Base-by-base conservation (phyloP, 2,888 invertebrate species). In the Lissocephala sabroskyi region DNA sequence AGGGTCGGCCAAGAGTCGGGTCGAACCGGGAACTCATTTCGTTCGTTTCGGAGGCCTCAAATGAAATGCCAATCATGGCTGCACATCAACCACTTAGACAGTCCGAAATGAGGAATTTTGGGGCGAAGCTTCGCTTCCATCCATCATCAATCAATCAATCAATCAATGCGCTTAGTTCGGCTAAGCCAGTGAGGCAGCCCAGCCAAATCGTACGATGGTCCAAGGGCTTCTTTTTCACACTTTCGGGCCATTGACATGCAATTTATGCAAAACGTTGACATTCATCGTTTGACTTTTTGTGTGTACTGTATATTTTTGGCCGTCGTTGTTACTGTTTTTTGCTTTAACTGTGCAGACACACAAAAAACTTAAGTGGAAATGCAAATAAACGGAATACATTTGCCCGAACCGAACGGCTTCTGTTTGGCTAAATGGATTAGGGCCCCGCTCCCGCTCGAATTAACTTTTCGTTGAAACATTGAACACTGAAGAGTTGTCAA, bases 251-350 rank as follows among this genome's bases (percentile, higher is more conserved):
- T 63, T 63, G 52, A 54, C 62, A 57, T 67, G 73, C 70, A 73
- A 71, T 71, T 73, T 70, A 70, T 73, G 66, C 73, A 58, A 70
- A 73, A 56, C 60, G 70, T 67, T 71, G 71, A 71, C 74, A 74
- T 64, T 74, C 54, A 67, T 65, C 70, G 70, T 37, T 45, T 53
- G 56, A 59, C 62, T 58, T 54, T 61, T 52, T 30, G 33, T 49
- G 35, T 47, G n/a, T 44, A 29, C 42, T 49, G 28, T 17, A 35
- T 43, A 26, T 35, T 33, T 16, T 43, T 37, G 29, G 39, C 39
- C 14, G 11, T 23, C 9, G 23, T 32, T 44, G 3, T 43, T 45
- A 40, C 35, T 23, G 32, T 39, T 59, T 52, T 66, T 64, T 65
- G 52, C 59, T 18, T 62, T 45, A 41, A 51, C 23, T 23, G 52